Base-by-base conservation (phyloP, 2,113 vertebrate species). In the Xyrauchen texanus region DNA sequence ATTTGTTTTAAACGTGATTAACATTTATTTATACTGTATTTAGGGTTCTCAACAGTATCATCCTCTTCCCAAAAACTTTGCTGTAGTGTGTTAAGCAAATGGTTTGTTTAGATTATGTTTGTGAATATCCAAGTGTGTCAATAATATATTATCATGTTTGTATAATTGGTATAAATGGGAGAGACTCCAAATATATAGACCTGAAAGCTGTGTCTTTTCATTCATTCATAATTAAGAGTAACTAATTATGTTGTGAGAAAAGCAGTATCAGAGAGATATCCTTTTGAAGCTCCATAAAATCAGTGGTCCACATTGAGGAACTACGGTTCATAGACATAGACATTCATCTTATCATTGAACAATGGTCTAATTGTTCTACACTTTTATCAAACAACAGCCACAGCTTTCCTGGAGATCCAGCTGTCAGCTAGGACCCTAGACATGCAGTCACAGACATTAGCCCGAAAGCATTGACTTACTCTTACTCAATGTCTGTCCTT, bases 211-310 rank as follows among this genome's bases (percentile, higher is more conserved):
- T 9, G n/a, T 58, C 5, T 58, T 71, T 3, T 58, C 13, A 34
- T 52, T 60, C 8, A 67, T 15, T 15, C 16, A 42, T 52, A 61
- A 8, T 21, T 52, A 34, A 13, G 47, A 47, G 7, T 9, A 49
- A 63, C 10, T 9, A 49, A 63, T 7, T 68, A 64, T 53, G 49
- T 73, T 16, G 60, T 80, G 4, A 80, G 51, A 16, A 16, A 34
- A 79, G 49, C 10, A 74, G n/a, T 21, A 58, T 46, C 12, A 21
- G 6, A 44, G 21, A 42, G 5, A 11, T 53, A 71, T 46, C 69
- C 55, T 72, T 13, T 7, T 46, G 55, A 9, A 45, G 42, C 68
- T 10, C 42, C 62, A 5, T n/a, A n/a, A 47, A 45, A 64, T 46
- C 15, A 42, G 16, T 60, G 42, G 61, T 42, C 72, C 51, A 49